Conservation (phyloP, 2,888 invertebrate species). For the Lissocephala sabroskyi region DNA sequence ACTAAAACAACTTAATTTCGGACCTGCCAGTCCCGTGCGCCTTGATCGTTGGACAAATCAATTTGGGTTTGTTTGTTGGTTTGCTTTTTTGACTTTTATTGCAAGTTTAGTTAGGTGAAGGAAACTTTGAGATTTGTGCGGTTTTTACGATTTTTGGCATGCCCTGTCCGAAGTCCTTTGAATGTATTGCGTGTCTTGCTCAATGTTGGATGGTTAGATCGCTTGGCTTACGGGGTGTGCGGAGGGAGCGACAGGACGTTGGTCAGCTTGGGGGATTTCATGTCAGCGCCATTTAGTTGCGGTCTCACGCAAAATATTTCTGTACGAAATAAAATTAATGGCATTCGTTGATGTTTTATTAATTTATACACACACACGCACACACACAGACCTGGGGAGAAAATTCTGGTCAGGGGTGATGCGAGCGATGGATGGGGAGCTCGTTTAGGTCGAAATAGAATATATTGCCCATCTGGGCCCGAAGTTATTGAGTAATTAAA, state of each 20-base stretch:
- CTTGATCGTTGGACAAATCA: constrained; percentile 42
- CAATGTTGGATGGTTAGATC: not conserved
- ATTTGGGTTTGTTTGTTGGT: constrained; percentile 33
- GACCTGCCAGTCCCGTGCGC: not conserved
- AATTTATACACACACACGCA: constrained; percentile 47
- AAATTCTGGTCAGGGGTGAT: not conserved
- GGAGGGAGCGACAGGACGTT: not conserved
- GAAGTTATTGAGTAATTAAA: constrained; percentile 57
- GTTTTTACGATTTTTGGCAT: constrained; percentile 58
- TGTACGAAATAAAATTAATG: constrained; percentile 59
- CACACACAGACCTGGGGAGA: too few species aligned
- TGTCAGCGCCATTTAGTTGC: constrained; percentile 40
- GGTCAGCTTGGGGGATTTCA: constrained; percentile 15
- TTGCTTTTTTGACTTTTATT: constrained; percentile 35
- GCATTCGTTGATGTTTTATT: constrained; percentile 57
- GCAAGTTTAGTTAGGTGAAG: not conserved
- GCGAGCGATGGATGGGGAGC: too few species aligned
- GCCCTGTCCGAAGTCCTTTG: constrained; percentile 18
- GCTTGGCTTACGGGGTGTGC: not conserved
- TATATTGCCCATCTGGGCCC: constrained; percentile 41
- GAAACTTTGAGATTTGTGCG: constrained; percentile 46
- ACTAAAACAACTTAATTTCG: constrained; percentile 55
- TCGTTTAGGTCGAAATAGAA: too few species aligned
- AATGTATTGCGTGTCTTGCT: constrained; percentile 20
- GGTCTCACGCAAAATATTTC: constrained; percentile 52